A percentile compares a stretch with the other conserved stretches of the same genome.
phyloP scores from a whole-genome alignment of 53 echinoderm and acorn worm genomes.

The Henricia sp. region DNA sequence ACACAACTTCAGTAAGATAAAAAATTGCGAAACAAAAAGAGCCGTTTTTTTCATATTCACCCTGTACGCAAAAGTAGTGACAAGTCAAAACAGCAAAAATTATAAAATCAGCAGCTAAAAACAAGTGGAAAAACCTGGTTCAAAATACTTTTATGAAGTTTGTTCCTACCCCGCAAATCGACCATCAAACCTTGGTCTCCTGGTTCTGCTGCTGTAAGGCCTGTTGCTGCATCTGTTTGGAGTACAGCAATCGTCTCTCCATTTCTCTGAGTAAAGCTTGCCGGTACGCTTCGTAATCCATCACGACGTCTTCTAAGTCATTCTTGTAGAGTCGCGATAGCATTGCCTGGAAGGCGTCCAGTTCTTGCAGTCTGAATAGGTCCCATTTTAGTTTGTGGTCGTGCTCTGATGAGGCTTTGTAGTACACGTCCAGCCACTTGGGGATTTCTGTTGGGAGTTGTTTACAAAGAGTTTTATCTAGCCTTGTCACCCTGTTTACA shows the following conservation, averaged over 20 bases:
- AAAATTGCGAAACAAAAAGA: no score
- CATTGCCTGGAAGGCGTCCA: constrained; percentile 95
- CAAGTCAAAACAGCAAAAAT: no score
- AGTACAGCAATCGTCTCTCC: constrained; percentile 63
- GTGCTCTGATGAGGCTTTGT: constrained; percentile 88
- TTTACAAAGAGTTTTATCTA: no score
- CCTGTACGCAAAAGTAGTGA: no score
- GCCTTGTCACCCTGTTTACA: no score
- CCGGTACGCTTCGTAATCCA: constrained; percentile 94
- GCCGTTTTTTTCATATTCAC: no score
- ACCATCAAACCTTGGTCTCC: constrained; percentile 43
- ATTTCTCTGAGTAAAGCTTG: constrained; percentile 80
- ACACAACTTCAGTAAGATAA: no score
- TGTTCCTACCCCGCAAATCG: neutral
- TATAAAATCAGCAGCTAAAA: no score
- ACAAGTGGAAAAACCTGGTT: no score
- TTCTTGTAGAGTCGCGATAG: constrained; percentile 88
- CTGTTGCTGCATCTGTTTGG: constrained; percentile 65
- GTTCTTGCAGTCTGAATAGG: constrained; percentile 83
- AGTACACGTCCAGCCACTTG: constrained; percentile 91
- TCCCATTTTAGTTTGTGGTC: constrained; percentile 99
- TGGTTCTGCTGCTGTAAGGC: constrained; percentile 60
- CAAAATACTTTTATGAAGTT: no score
- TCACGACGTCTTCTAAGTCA: constrained; percentile 87
- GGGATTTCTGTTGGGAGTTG: constrained; percentile 81